A percentile compares a stretch with the other conserved stretches of the same genome.
Evolutionary conservation across 2,888 invertebrate species (phyloP).

Genomic region (Polyommatus iphigenia): DNA sequence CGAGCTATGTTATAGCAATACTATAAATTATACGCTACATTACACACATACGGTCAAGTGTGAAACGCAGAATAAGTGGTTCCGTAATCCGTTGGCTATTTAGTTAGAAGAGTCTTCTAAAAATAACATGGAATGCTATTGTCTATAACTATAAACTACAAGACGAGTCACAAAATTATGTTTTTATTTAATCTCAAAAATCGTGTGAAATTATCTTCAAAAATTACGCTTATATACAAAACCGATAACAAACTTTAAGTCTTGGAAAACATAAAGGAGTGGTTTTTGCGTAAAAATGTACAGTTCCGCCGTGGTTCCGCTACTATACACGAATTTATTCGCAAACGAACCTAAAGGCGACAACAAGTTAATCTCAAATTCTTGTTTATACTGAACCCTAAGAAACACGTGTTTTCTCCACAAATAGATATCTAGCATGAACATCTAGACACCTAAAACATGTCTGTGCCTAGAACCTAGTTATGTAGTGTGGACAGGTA

Average conservation of each 20-base stretch:
- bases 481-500: background rate
- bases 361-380: background rate
- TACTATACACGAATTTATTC: too few relatives aligned
- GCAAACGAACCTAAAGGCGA: background rate
- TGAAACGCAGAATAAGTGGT: background rate
- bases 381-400: background rate
- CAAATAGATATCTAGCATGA: background rate
- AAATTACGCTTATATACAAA: too few relatives aligned
- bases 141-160: too few relatives aligned
- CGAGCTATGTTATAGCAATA: background rate
- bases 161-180: too few relatives aligned
- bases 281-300: too few relatives aligned
- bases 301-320: too few relatives aligned
- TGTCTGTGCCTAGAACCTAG: background rate
- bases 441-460: background rate
- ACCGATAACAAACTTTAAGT: too few relatives aligned
- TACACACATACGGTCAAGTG: background rate
- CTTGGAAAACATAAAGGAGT: too few relatives aligned
- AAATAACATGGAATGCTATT: background rate
- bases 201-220: too few relatives aligned
- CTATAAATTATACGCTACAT: background rate
- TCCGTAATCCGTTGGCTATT: background rate
- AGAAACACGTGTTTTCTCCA: background rate
- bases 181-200: too few relatives aligned
- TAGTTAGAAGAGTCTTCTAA: background rate